Percentiles rank a stretch among this genome's conserved stretches.
phyloP scores from a whole-genome alignment of 2,888 invertebrate genomes.

The Steromphala cineraria region DNA sequence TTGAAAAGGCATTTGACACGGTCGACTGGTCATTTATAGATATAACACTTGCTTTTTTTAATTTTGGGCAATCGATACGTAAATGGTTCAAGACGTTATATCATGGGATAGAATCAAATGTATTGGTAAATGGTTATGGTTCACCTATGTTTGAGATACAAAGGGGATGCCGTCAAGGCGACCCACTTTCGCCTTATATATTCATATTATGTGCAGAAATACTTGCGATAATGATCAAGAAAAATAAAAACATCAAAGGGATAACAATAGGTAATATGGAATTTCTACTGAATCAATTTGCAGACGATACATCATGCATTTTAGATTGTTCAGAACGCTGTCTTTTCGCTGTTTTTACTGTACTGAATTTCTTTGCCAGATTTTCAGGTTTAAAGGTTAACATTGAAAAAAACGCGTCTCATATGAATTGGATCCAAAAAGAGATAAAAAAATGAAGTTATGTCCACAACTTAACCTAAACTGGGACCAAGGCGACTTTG shows the following conservation, averaged over 20 bases:
- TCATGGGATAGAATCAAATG: neutral
- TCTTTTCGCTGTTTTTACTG: neutral
- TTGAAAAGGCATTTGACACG: constrained; percentile 3
- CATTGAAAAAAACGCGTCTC: neutral
- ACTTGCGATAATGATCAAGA: constrained; percentile 2
- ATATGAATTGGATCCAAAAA: neutral
- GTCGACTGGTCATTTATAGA: neutral
- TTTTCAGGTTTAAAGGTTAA: constrained; percentile 19
- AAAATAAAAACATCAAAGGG: constrained; percentile 8
- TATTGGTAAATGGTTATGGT: neutral
- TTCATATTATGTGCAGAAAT: constrained; percentile 4
- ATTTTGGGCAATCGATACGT: neutral
- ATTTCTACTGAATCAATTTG: constrained; percentile 11
- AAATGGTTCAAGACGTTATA: neutral
- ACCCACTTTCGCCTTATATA: neutral
- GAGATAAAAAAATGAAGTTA: neutral
- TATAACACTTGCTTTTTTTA: neutral
- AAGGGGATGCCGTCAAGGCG: constrained; percentile 25
- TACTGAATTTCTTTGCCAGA: neutral
- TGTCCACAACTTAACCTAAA: neutral
- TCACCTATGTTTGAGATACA: neutral
- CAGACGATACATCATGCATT: constrained; percentile 20
- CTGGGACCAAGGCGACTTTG: neutral
- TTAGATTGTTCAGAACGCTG: constrained; percentile 22
- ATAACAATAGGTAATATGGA: neutral